These are phyloP conservation scores for Sarcophaga peregrina DNA, from an alignment of 1,140 invertebrate species.

Conservation along the genomic window DNA sequence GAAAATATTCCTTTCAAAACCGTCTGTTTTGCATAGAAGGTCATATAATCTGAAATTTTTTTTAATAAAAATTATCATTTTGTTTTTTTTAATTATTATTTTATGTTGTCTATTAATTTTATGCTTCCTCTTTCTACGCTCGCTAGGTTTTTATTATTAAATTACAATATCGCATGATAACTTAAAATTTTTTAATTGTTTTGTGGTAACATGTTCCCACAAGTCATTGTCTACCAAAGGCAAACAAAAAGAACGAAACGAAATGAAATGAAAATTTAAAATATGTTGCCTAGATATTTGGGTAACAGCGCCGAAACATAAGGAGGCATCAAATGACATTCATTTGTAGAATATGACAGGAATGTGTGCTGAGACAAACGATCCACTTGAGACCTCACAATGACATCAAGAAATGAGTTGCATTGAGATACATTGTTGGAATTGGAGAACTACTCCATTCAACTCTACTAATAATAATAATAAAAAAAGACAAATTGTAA, in stretches of 20 bases:
- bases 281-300: background rate
- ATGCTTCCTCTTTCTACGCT: too few species aligned
- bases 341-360: constrained; percentile 16
- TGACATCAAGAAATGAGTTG: background rate
- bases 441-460: too few species aligned
- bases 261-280: background rate
- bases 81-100: too few species aligned
- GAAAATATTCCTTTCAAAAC: too few species aligned
- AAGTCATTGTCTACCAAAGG: constrained; percentile 2
- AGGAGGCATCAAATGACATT: background rate
- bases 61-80: too few species aligned
- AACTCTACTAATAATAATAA: background rate
- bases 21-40: too few species aligned
- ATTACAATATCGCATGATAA: too few species aligned
- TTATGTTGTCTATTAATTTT: too few species aligned
- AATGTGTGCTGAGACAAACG: constrained; percentile 1
- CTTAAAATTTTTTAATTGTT: background rate
- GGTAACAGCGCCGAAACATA: background rate
- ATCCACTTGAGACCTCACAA: background rate
- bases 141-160: too few species aligned
- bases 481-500: background rate
- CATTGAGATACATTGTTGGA: background rate
- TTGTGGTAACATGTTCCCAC: background rate
- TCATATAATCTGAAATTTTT: too few species aligned
- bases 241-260: background rate